Base-by-base conservation (phyloP, 2,113 vertebrate species). In the Cephalopterus ornatus region DNA sequence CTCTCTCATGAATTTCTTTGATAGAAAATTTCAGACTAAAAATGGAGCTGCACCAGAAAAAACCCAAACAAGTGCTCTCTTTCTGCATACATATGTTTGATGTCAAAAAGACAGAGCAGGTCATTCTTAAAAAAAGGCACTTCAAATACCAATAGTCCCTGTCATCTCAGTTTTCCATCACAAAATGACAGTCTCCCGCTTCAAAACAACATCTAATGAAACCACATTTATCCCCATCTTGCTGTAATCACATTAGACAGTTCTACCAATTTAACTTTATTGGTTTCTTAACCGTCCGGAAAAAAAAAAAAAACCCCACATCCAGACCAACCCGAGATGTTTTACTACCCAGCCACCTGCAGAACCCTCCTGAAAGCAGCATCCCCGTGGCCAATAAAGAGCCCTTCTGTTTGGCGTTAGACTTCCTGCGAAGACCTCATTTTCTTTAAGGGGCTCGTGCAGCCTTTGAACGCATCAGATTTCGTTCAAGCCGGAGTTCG, bases 201-300 rank as follows among this genome's bases (percentile, higher is more conserved):
- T 88, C 89, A 55, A 92, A 95, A 93, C 88, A 92, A 93, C 67
- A 52, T 80, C 88, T 93, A 83, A 96, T 90, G 90, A 88, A 83
- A 20, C 41, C 88, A 66, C 92, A 93, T 93, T 80, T 58, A 83
- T 95, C 85, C 93, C 78, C 78, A 93, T 97, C 87, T 90, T 37
- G 71, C 94, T 83, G 93, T 93, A 94, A 93, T 94, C 88, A 88
- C 59, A 86, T 94, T 74, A 96, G 93, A 62, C 90, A 92, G 82
- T 63, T 84, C 78, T 41, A 92, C 95, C 82, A 76, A 94, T 96
- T 96, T 92, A 58, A 95, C 59, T 95, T 95, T 52, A 92, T 82
- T n/a, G 81, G 37, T 47, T 92, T 65, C 67, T 80, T 85, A 94
- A 93, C 85, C 50, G 63, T 27, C 77, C 85, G 78, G 2, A 35